Evolutionary conservation across 2,797 vertebrate genomes (phyloP), one percentile per base, ranked within the genome.

Genomic region (Gadopsis bispinosus): DNA sequence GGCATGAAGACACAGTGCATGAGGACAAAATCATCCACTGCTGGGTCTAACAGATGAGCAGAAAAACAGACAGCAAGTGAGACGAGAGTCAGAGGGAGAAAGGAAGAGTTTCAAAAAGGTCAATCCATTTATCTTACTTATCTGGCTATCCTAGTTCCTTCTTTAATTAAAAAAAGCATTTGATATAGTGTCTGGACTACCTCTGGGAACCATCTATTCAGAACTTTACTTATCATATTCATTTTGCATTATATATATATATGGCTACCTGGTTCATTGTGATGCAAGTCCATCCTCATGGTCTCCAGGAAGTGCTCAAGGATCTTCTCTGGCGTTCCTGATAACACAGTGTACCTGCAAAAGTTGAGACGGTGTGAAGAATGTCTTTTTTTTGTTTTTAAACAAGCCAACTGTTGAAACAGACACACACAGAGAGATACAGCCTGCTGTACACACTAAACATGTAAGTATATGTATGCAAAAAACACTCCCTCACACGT

Each of bases 1-100:
- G 97, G 95, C 96, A 99, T 98, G 96, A 99, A 99, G 93, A 99
- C 94, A 93, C 96, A 97, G 91, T 99, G 97, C 97, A 98, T 98
- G 95, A 99, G 96, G 93, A 97, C 94, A 93, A 99, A 99, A 91
- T 99, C 98, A 89, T 97, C 97, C 94, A 99, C 94, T 82, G 96
- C 93, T 39, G 97, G 95, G 93, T 99, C 98, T 99, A 91, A 70
- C 67, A 82, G 77, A 84, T 0, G n/a, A 53, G 65, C 65, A 66
- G 22, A 47, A 67, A 73, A 79, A 79, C 8, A 74, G 45, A 63
- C 1, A 55, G n/a, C 47, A n/a, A 68, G 35, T 80, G 17, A 35
- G 51, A 77, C 31, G n/a, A 73, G 13, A 69, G 53, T 77, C 26
- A 76, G 69, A 45, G 2, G 4, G 5, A 6, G 37, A 47, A 47